phyloP scores from a whole-genome alignment of 2,797 vertebrate genomes.

The Rhabdophis nuchalis region DNA sequence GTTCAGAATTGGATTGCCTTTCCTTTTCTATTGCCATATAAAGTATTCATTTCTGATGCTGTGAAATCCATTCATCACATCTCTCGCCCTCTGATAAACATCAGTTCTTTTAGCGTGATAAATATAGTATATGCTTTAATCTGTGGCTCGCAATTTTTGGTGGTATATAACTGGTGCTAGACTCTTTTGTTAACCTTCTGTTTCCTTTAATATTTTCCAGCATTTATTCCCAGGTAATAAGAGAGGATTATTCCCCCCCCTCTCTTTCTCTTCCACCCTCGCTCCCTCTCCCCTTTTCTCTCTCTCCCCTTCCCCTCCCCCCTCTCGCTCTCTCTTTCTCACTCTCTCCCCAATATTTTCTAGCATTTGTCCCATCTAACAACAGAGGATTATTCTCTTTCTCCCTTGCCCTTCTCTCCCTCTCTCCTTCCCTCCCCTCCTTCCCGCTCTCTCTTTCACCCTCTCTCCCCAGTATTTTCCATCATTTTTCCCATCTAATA shows the following conservation, averaged over 20 bases:
- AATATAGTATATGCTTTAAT: not conserved
- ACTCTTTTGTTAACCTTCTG: slow-evolving; percentile 7
- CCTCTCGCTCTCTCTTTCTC: no score
- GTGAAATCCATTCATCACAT: slow-evolving; percentile 13
- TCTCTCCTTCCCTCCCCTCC: no score
- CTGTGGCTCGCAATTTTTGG: not conserved
- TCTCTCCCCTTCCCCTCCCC: no score
- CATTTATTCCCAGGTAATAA: not conserved
- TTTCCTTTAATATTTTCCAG: slow-evolving; percentile 25
- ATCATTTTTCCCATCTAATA: not conserved
- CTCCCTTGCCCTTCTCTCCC: no score
- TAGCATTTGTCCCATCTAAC: not conserved
- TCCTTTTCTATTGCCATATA: not conserved
- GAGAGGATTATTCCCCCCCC: not conserved
- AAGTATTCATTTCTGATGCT: slow-evolving; percentile 13
- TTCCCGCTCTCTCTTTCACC: no score
- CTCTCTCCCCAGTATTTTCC: not conserved
- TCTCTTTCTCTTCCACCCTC: no score
- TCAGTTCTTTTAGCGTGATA: not conserved
- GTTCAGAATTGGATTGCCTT: slow-evolving; percentile 8
- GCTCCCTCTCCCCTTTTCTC: no score
- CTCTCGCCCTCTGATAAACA: not conserved
- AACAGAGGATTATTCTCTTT: not conserved
- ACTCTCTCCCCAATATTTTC: not conserved
- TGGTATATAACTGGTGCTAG: not conserved